A percentile compares a stretch with the other conserved stretches of the same genome.
phyloP scores from a whole-genome alignment of 2,113 vertebrate genomes.

The Lampris incognitus region DNA sequence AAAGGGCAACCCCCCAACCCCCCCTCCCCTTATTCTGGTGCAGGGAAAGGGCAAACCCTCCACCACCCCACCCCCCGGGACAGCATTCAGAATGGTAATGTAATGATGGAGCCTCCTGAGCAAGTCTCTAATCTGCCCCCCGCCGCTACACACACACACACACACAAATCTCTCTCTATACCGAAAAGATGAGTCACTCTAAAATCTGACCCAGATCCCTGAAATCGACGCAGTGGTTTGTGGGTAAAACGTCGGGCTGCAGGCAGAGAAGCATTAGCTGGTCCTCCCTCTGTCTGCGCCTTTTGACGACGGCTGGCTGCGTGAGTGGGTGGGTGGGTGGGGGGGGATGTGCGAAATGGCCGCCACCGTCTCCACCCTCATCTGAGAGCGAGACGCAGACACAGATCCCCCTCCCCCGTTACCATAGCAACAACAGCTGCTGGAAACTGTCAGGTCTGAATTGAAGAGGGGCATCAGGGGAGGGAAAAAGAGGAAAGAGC shows the following conservation, averaged over 20 bases:
- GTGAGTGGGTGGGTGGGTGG: background rate
- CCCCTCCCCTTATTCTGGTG: constrained; percentile 42
- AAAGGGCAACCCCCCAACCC: constrained; percentile 30
- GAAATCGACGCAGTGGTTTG: constrained; percentile 61
- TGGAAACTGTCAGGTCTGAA: constrained; percentile 26
- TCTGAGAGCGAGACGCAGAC: background rate
- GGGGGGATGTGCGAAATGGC: constrained; percentile 68
- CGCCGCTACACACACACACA: constrained; percentile 66
- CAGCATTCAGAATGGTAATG: constrained; percentile 45
- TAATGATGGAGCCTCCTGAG: constrained; percentile 63
- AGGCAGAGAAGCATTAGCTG: constrained; percentile 12
- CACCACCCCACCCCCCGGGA: background rate
- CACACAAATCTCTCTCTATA: constrained; percentile 9
- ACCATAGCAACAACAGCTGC: constrained; percentile 75
- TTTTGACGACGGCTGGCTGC: background rate
- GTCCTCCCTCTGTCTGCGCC: background rate
- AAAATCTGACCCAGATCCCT: constrained; percentile 70
- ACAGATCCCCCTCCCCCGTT: constrained; percentile 25
- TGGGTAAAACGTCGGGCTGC: constrained; percentile 60
- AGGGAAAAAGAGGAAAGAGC: background rate
- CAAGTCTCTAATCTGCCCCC: constrained; percentile 51
- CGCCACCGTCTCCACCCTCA: constrained; percentile 48
- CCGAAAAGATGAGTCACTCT: constrained; percentile 71
- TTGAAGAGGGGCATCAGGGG: constrained; percentile 2
- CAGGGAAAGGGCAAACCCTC: constrained; percentile 40